Percentiles rank a stretch among this genome's conserved stretches.
Evolutionary conservation across 92 coral and sea anemone species (phyloP).

Genomic region (Paramuricea clavata): DNA sequence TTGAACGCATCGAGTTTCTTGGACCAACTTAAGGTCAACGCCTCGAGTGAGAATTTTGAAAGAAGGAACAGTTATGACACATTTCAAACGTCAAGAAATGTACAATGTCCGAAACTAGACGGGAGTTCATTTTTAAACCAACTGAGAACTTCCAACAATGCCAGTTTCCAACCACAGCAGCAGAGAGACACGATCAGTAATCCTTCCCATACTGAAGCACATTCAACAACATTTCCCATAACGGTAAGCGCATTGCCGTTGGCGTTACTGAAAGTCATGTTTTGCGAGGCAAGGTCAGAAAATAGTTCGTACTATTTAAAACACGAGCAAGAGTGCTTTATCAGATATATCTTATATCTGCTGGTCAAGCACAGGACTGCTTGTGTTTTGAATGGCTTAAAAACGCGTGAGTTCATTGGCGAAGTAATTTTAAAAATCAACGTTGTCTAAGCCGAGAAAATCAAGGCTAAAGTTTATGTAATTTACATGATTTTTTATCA

Average conservation of each 20-base stretch:
- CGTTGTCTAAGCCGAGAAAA: too few species aligned
- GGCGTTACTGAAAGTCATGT: too few species aligned
- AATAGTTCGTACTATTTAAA: too few species aligned
- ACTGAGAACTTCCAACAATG: background rate
- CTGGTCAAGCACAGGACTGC: too few species aligned
- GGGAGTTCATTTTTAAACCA: background rate
- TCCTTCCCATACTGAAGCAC: background rate
- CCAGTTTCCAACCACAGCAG: background rate
- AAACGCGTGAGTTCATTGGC: too few species aligned
- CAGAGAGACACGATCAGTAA: background rate
- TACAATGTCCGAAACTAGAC: background rate
- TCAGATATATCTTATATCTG: too few species aligned
- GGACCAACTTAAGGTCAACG: background rate
- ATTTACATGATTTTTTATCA: too few species aligned
- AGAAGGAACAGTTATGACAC: background rate
- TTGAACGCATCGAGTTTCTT: background rate
- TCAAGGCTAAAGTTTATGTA: too few species aligned
- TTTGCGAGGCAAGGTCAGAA: too few species aligned
- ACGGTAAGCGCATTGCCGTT: background rate
- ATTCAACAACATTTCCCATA: background rate
- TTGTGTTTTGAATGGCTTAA: too few species aligned
- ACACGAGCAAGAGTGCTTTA: too few species aligned
- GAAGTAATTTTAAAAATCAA: too few species aligned
- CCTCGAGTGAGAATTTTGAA: background rate
- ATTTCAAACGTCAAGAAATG: background rate